Base-by-base conservation (phyloP, 2,797 vertebrate species). In the Squalus acanthias region DNA sequence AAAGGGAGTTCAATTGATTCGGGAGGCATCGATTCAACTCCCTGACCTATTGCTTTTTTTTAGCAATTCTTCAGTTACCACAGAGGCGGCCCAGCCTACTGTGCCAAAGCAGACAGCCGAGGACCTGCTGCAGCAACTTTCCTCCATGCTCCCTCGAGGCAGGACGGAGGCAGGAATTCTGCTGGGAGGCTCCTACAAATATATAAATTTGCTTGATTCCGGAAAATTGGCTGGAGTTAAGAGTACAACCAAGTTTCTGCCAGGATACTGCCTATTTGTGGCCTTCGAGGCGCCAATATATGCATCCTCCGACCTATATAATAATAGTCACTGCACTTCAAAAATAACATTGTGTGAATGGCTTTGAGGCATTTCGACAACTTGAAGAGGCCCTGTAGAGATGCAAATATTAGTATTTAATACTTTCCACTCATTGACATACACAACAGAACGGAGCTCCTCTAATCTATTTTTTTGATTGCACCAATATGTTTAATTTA, bases 391-490 rank as follows among this genome's bases (percentile, higher is more conserved):
- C 82, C 17, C 39, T 85, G 46, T 50, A 50, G 22, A 13, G 22
- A 50, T 46, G 82, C 39, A 39, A 50, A 85, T 85, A 85, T 4
- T 39, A 85, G 17, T 46, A 85, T 22, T 50, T 85, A 85, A 22
- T 85, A 46, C 20, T 22, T 39, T 50, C 82, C 39, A 85, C 33
- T 76, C 33, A 76, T 76, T 76, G 13, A n/a, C 82, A 50, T 7
- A 63, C 39, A 85, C 46, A 85, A 39, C 46, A 85, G n/a, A 82
- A 39, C 46, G 0, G 29, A 17, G 39, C 82, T 85, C 17, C 79
- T 82, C 50, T 46, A 85, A 85, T 85, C 39, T 85, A 85, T 22
- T 85, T 85, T 85, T 82, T 50, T 85, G 82, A 85, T 85, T 85
- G 82, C 46, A 85, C 46, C 82, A 85, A 17, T 50, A 50, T 85